Base-by-base conservation (phyloP, 2,797 vertebrate species). In the Rachycentron canadum region DNA sequence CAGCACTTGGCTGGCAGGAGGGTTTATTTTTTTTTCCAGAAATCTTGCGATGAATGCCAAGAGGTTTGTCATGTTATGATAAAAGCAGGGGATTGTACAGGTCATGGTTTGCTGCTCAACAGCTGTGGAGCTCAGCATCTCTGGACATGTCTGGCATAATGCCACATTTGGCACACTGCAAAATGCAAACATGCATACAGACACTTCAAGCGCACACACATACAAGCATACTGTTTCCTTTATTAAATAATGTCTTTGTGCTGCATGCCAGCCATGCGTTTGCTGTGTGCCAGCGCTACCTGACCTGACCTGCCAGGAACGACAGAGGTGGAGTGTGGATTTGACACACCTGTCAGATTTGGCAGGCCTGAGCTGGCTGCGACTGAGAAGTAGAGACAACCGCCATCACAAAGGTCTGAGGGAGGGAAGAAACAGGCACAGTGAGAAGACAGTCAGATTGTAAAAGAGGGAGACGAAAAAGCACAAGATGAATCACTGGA, bases 291-390 rank as follows among this genome's bases (percentile, higher is more conserved):
- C 86, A 89, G 82, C 82, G 83, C 76, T 59, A 79, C 85, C 83
- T 92, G 89, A 89, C 90, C 88, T 86, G 84, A 89, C 82, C 87
- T 90, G 89, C 80, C 91, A 88, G 78, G 61, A 86, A 84, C 73
- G 53, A 85, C 86, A 89, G 83, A 90, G 84, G 90, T 91, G 78
- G 63, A 86, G 85, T 87, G 83, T 86, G 83, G 83, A 92, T 92
- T 92, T 89, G 84, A 92, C 89, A 91, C 92, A 90, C 88, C 90
- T 92, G 93, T 83, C 92, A 92, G 82, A 85, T 90, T 90, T 91
- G 88, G 89, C 87, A 90, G 83, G 68, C 41, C 74, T 75, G 82
- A 91, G 86, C 88, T 84, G 88, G 73, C 86, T 86, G 76, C 59
- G 45, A 86, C 78, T 84, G 84, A 88, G 83, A 79, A 75, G 79